phyloP scores from a whole-genome alignment of 2,888 invertebrate genomes.

The Allolobophora icterica region DNA sequence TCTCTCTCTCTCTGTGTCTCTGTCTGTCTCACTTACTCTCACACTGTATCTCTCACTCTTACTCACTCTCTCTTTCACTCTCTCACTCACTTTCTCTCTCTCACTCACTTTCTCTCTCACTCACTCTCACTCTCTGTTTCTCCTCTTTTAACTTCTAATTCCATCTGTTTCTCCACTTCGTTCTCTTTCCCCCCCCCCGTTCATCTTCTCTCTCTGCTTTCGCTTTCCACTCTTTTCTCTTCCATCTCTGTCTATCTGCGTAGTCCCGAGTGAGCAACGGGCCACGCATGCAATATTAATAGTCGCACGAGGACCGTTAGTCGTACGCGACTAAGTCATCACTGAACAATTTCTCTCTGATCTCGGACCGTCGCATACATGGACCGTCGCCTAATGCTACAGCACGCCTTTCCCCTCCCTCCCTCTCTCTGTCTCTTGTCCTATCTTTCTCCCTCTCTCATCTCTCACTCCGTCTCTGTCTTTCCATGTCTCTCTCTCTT shows the following conservation, averaged over 20 bases:
- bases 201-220: background rate
- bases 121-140: background rate
- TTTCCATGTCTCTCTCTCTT: too few relatives aligned
- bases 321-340: background rate
- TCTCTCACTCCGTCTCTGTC: too few relatives aligned
- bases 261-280: background rate
- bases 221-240: background rate
- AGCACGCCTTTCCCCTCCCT: background rate
- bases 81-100: background rate
- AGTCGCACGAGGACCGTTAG: constrained; percentile 6
- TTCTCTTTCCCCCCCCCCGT: background rate
- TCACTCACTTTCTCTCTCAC: background rate
- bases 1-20: background rate
- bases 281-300: constrained; percentile 17
- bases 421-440: too few relatives aligned
- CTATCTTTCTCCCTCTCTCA: too few relatives aligned
- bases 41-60: background rate
- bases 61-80: constrained; percentile 24
- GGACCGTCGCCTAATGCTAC: background rate
- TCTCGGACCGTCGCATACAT: background rate
- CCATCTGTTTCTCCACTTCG: background rate
- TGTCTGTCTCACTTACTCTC: background rate
- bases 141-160: background rate
- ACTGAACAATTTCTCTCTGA: constrained; percentile 1
- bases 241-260: background rate